Evolutionary conservation across 2,113 vertebrate species (phyloP), one percentile per base, ranked within the genome.

Genomic region (Morone chrysops): DNA sequence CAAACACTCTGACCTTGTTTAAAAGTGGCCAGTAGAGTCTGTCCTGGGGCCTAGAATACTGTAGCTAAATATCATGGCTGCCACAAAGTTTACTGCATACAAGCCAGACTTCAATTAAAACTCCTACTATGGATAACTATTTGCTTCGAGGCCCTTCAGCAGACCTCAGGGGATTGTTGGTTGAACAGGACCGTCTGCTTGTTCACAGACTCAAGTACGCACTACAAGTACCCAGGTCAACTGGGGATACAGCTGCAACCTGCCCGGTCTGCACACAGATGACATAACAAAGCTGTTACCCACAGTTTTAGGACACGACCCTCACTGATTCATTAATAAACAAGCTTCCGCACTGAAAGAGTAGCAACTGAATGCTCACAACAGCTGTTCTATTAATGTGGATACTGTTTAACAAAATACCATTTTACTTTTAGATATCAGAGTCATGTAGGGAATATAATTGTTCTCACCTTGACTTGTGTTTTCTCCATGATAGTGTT

Each of bases 221-320:
- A 77, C 38, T 41, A 43, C 43, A 78, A 83, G 67, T 22, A 43
- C 14, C 38, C 68, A 40, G 78, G 82, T 89, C 69, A 80, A 62
- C 59, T 56, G 25, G 62, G 84, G 75, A 78, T 54, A 70, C 82
- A 81, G 71, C 87, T 50, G 57, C 41, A 82, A 81, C 81, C 78
- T 71, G 60, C 68, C 59, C 45, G 1, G 75, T n/a, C 41, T 66
- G 31, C 62, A 50, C 79, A 41, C 14, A 65, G 60, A 78, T 75
- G 83, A 86, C 81, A 75, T 69, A 80, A 80, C 79, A 65, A 75
- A 62, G 78, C 80, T n/a, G 59, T 48, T 82, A 57, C 54, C 67
- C 20, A 25, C 56, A 31, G 65, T 76, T 83, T 83, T 54, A 82
- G 65, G 70, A 79, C 83, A 80, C 48, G 10, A 70, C 67, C 70